phyloP scores from a whole-genome alignment of 2,888 invertebrate species.

The Adineta ricciae region DNA sequence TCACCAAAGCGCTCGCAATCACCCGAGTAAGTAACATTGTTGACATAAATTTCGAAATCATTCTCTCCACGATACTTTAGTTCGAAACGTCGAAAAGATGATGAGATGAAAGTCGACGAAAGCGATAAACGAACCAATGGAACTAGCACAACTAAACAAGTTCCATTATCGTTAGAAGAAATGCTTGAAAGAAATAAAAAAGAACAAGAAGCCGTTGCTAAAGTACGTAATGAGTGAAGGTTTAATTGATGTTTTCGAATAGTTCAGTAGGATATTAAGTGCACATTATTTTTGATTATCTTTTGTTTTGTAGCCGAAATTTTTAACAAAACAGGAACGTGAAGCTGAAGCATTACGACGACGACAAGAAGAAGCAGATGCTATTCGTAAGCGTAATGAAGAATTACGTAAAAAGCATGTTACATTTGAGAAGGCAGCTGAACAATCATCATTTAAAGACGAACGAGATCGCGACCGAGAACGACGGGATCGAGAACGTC shows the following conservation, averaged over 20 bases:
- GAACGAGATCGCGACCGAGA: constrained; percentile 38
- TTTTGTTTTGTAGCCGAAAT: constrained; percentile 63
- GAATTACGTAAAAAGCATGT: constrained; percentile 61
- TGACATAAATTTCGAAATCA: not conserved
- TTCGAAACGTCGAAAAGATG: not conserved
- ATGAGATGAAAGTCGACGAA: not conserved
- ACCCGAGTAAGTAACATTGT: not conserved
- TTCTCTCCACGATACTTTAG: not conserved
- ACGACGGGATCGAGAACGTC: constrained; percentile 34
- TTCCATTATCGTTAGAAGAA: constrained; percentile 85
- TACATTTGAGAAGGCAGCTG: constrained; percentile 44
- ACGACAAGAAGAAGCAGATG: constrained; percentile 75
- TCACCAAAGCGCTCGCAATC: not conserved
- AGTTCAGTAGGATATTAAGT: too few species aligned
- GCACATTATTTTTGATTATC: too few species aligned
- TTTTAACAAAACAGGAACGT: constrained; percentile 87
- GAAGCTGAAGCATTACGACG: constrained; percentile 76
- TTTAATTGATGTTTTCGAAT: too few species aligned
- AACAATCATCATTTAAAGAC: not conserved
- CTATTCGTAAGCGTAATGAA: constrained; percentile 63
- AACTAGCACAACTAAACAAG: constrained; percentile 42
- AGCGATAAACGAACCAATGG: not conserved
- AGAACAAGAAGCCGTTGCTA: constrained; percentile 82
- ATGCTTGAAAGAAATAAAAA: constrained; percentile 86
- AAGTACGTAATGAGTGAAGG: too few species aligned